Evolutionary conservation across 2,888 invertebrate genomes (phyloP).

Genomic region (Strigamia maritima): DNA sequence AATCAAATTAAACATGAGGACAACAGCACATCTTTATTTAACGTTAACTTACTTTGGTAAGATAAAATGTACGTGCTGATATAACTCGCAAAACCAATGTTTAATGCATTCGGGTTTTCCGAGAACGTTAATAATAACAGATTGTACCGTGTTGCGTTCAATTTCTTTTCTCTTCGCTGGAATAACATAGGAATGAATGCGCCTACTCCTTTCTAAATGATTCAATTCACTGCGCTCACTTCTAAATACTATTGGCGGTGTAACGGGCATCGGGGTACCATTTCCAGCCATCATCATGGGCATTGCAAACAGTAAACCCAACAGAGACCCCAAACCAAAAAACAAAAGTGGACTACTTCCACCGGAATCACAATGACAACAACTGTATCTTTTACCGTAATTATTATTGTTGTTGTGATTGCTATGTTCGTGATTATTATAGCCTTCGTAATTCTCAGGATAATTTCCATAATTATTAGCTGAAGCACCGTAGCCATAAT

Average conservation of each 20-base stretch:
- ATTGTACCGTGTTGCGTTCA: not conserved
- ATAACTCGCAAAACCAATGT: not conserved
- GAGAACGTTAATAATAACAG: not conserved
- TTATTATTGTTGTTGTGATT: not conserved
- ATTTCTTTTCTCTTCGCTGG: not conserved
- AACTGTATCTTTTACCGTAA: not conserved
- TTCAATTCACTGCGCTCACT: not conserved
- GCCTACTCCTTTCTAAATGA: not conserved
- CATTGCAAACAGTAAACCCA: not conserved
- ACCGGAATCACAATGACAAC: not conserved
- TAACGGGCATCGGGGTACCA: not conserved
- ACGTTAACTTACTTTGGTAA: not conserved
- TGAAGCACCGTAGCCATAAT: not conserved
- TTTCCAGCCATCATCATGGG: not conserved
- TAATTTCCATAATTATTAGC: not conserved
- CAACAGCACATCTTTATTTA: not conserved
- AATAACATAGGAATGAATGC: not conserved
- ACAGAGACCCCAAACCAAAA: slow-evolving; percentile 16
- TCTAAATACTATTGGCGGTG: not conserved
- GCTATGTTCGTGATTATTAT: not conserved
- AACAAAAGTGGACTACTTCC: not conserved
- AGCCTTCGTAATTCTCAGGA: not conserved
- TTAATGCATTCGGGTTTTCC: not conserved
- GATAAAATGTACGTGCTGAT: not conserved
- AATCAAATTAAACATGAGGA: not conserved